Base-by-base conservation (phyloP, 2,888 invertebrate species). In the Brenthis daphne region DNA sequence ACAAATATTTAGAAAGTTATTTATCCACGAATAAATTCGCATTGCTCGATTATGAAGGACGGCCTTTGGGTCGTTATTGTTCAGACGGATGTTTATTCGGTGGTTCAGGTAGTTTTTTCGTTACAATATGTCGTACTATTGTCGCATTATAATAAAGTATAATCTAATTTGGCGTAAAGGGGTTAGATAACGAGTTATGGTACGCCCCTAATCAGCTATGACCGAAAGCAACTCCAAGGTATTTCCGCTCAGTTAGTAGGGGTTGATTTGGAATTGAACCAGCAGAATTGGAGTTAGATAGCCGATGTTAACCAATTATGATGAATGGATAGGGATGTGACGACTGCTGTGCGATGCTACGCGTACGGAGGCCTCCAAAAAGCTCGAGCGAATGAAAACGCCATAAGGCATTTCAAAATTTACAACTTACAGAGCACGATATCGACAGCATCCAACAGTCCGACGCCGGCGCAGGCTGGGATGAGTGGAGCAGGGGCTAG, bases 371-470 rank as follows among this genome's bases (percentile, higher is more conserved):
- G 90, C 90, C 90, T 89, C 89, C 90, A 75, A 43, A 43, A 43
- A 73, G 90, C 91, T 85, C 75, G 67, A 79, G 92, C 92, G 92
- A 92, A 92, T 88, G 75, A 77, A 88, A 90, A 87, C 88, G 91
- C 89, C 90, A 90, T 90, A 92, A 92, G 91, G 91, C 91, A 90
- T 91, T 92, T 91, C 87, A 91, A 90, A 90, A 90, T 92, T 92
- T 91, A 84, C 87, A 91, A 92, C 92, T 93, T 93, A 89, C 93
- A 93, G 93, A 93, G 92, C 90, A 90, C 92, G 94, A 94, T 94
- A 93, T 94, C 95, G 92, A 95, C 95, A 94, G 95, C 95, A 92
- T 94, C 94, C 88, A 94, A 94, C 92, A 94, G 95, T 88, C 94
- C 95, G 84, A 94, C 95, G 86, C 93, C 94, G 87, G 90, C 94